Base-by-base conservation (phyloP, 2,797 vertebrate genomes). In the Danio tinwini region DNA sequence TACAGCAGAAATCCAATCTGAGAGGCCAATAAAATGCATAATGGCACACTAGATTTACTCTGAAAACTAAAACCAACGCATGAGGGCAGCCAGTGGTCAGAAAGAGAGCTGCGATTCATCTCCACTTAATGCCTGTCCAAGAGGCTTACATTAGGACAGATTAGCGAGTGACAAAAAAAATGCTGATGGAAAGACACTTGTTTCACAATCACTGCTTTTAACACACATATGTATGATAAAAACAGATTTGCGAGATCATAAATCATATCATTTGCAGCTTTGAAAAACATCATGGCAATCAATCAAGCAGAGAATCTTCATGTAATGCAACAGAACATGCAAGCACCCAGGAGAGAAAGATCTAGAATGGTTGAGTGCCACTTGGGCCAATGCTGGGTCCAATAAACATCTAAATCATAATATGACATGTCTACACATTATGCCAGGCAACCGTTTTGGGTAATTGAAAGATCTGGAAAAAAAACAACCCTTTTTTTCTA, bases 51-150 rank as follows among this genome's bases (percentile, higher is more conserved):
- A 56, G 62, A 53, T 12, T 40, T 69, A 70, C 10, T 53, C 50
- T 19, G 37, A 77, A 76, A 68, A 47, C 19, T 56, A 44, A 37
- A 55, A 72, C 55, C 73, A 61, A 40, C 16, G 7, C 19, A 17
- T 5, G 11, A 67, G 53, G 53, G 42, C 75, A 77, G 75, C 64
- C 75, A 77, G 68, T 21, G 53, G 44, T 69, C 75, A 77, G 53
- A n/a, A 77, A 44, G 47, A 77, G 42, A 53, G 39, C 59, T 5
- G 55, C 56, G 42, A 58, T 56, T 56, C 52, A 55, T 45, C 62
- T 47, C 42, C 9, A 65, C 21, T 47, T 19, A 39, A 3, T 58
- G 13, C 8, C 52, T 16, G 42, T 40, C 42, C 42, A 77, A 77
- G 42, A 19, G 14, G 39, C 40, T 58, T 58, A 13, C 13, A 65